Conservation (phyloP, 2,888 invertebrate genomes). For the Melieria crassipennis region DNA sequence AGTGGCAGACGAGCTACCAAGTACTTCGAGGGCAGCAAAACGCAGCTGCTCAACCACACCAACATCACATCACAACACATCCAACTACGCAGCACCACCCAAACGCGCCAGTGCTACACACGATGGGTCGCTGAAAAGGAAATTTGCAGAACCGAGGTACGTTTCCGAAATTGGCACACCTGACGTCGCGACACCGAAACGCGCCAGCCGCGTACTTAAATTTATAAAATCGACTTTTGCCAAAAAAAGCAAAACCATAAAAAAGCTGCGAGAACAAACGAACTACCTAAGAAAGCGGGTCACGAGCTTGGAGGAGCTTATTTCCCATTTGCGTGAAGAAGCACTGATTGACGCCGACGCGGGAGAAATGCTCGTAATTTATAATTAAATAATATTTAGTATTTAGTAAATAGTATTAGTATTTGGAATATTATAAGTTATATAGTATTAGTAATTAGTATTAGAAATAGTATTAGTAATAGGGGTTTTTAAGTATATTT, state of each 20-base stretch:
- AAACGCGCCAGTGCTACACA: no score
- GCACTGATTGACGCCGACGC: background rate
- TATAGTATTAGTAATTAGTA: no score
- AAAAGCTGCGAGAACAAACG: conserved; percentile 4
- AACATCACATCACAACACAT: no score
- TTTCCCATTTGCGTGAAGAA: conserved; percentile 11
- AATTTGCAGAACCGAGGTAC: conserved; percentile 1
- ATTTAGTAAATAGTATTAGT: background rate
- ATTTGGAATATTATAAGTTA: no score
- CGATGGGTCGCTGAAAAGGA: background rate
- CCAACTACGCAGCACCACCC: no score
- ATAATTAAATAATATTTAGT: background rate
- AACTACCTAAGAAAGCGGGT: conserved; percentile 1
- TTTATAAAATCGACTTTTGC: conserved; percentile 1
- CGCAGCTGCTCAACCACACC: no score
- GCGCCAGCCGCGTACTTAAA: conserved; percentile 8
- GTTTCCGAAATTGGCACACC: conserved; percentile 1
- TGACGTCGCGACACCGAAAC: conserved; percentile 7
- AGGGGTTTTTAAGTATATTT: no score
- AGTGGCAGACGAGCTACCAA: no score
- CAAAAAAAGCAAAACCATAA: conserved; percentile 2
- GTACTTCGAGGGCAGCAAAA: no score
- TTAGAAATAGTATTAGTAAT: no score
- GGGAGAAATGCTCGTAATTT: background rate
- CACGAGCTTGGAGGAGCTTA: background rate